Base-by-base conservation (phyloP, 2,888 invertebrate genomes). In the Lepas anatifera region DNA sequence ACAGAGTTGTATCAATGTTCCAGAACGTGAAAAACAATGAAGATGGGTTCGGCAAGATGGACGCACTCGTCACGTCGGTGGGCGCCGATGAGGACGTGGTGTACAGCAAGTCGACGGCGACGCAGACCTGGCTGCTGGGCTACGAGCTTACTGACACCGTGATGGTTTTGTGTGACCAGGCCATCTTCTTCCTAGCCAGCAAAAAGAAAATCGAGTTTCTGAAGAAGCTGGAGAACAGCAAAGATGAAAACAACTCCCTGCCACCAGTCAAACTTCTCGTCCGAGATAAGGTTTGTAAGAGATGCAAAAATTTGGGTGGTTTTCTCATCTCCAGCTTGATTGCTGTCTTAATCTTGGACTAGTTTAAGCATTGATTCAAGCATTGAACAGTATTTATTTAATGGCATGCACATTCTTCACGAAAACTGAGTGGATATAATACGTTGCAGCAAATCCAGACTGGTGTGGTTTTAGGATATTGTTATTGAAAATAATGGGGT, bases 191-290 rank as follows among this genome's bases (percentile, higher is more conserved):
- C 77, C 83, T 99, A 71, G 93, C 96, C 1, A 96, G 96, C 78
- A 97, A 95, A 81, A 97, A 97, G 83, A 99, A 99, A 81, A 94
- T 96, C 73, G 97, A 98, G 77, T 99, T 97, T 81, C 83, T 99
- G 68, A 87, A 91, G 76, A 92, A 93, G 79, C 87, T 94, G 63
- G 93, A 95, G 79, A 88, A 86, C 77, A 85, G 85, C 29, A 92
- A 90, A 79, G 93, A 92, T 76, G 91, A 92, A 75, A 86, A 85
- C 72, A 72, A 69, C 46, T 70, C 67, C 35, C 83, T 95, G 50
- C 94, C 95, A 16, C 85, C 89, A 70, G 87, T 97, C 11, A 92
- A 91, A 79, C 84, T 97, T 39, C 84, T 95, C 70, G 86, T 90
- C 22, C 85, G 97, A 78, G 97, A 99, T 79, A 90, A 95, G 82